Conservation (phyloP, 2,797 vertebrate species). For the Gallirallus australis region DNA sequence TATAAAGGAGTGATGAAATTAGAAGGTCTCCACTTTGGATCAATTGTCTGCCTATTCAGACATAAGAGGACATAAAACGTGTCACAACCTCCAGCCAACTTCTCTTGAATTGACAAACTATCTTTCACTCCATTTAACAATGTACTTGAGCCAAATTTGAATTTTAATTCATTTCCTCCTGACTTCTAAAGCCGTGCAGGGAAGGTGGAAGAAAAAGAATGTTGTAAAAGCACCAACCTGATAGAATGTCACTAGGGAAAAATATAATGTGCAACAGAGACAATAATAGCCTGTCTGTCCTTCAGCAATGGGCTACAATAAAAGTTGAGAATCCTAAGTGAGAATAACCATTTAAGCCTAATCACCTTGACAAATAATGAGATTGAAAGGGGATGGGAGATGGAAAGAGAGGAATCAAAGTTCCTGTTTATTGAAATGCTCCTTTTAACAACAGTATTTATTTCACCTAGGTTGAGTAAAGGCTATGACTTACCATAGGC, state of each 20-base stretch:
- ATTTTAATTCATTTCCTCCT: constrained; percentile 6
- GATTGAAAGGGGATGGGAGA: background rate
- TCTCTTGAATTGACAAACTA: background rate
- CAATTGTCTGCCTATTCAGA: background rate
- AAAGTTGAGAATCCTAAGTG: constrained; percentile 3
- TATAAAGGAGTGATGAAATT: background rate
- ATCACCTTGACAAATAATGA: constrained; percentile 35
- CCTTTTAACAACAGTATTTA: constrained; percentile 26
- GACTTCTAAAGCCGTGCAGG: constrained; percentile 21
- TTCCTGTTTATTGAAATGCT: background rate
- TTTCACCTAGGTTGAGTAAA: constrained; percentile 18
- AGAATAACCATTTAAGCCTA: constrained; percentile 20
- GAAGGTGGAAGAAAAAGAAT: constrained; percentile 25
- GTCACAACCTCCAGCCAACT: background rate
- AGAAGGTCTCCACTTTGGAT: background rate
- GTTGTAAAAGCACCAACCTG: constrained; percentile 31
- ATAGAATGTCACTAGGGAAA: constrained; percentile 43
- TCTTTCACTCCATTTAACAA: constrained; percentile 25
- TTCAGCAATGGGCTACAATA: constrained; percentile 46
- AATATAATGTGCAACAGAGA: background rate
- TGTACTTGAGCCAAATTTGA: background rate
- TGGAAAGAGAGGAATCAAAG: constrained; percentile 4
- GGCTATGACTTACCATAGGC: background rate
- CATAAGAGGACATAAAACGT: background rate
- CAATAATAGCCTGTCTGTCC: constrained; percentile 51